Conservation (phyloP, 2,888 invertebrate genomes). For the Sacculina carcini region DNA sequence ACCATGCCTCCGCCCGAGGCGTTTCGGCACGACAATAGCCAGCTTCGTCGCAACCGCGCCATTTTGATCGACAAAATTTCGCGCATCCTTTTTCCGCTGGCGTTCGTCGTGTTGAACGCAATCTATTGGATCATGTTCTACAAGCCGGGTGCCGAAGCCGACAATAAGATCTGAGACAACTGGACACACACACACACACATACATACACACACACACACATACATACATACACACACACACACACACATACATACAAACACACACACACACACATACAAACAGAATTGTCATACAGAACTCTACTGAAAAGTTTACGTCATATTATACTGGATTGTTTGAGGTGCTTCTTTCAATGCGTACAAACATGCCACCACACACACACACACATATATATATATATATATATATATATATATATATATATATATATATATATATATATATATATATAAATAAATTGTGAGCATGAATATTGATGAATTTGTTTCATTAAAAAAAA, state of each 20-base stretch:
- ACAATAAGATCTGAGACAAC: not conserved
- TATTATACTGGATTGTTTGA: too few species aligned
- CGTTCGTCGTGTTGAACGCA: conserved; percentile 17
- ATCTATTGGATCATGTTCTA: conserved; percentile 17
- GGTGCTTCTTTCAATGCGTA: not conserved
- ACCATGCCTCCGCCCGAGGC: not conserved
- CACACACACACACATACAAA: conserved; percentile 1
- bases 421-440: not conserved
- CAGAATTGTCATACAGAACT: too few species aligned
- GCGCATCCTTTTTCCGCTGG: conserved; percentile 17
- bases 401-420: conserved; percentile 4
- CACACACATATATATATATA: conserved; percentile 4
- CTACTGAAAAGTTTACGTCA: too few species aligned
- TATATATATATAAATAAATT: not conserved
- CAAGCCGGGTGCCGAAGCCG: too few species aligned
- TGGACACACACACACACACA: not conserved
- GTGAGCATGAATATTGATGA: not conserved
- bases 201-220: not conserved
- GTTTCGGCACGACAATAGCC: not conserved
- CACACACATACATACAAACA: conserved; percentile 1
- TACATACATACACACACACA: not conserved
- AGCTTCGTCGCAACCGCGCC: conserved; percentile 12
- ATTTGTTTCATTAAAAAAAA: too few species aligned
- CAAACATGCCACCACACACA: not conserved
- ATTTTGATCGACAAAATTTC: conserved; percentile 16